A percentile compares a stretch with the other conserved stretches of the same genome.
phyloP scores from a whole-genome alignment of 2,113 vertebrate species.

The Colossoma macropomum region DNA sequence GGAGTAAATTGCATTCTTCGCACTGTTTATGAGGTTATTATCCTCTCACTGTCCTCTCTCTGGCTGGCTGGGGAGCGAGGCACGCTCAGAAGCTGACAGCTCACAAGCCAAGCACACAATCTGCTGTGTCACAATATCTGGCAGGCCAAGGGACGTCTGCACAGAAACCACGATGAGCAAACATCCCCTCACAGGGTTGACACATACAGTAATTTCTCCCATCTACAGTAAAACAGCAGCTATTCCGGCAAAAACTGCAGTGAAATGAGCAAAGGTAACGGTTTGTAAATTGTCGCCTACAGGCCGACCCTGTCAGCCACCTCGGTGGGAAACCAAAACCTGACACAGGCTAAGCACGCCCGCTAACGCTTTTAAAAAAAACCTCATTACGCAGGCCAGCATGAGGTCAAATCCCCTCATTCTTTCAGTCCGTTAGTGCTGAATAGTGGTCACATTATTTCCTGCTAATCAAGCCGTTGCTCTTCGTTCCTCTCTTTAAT shows the following conservation, averaged over 20 bases:
- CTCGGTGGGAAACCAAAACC: background rate
- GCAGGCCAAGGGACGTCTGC: background rate
- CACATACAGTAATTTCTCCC: background rate
- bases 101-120: constrained; percentile 28
- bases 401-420: constrained; percentile 60
- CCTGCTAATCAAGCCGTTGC: constrained; percentile 64
- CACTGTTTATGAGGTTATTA: constrained; percentile 66
- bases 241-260: background rate
- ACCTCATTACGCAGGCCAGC: constrained; percentile 17
- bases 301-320: background rate
- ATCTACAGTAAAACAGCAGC: background rate
- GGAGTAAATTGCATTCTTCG: constrained; percentile 63
- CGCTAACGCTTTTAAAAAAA: constrained; percentile 36
- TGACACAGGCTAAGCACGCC: background rate
- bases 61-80: constrained; percentile 10
- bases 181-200: background rate
- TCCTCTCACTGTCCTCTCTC: constrained; percentile 56
- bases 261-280: background rate
- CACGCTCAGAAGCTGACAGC: constrained; percentile 5
- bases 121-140: constrained; percentile 7
- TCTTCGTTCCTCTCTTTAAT: constrained; percentile 36
- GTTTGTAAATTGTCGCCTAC: background rate
- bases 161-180: background rate
- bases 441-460: constrained; percentile 56
- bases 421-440: constrained; percentile 40